Percentiles rank a stretch among this genome's conserved stretches.
These are phyloP conservation scores for Hippoglossus stenolepis DNA, from an alignment of 2,113 vertebrate species.

Conservation along the genomic window DNA sequence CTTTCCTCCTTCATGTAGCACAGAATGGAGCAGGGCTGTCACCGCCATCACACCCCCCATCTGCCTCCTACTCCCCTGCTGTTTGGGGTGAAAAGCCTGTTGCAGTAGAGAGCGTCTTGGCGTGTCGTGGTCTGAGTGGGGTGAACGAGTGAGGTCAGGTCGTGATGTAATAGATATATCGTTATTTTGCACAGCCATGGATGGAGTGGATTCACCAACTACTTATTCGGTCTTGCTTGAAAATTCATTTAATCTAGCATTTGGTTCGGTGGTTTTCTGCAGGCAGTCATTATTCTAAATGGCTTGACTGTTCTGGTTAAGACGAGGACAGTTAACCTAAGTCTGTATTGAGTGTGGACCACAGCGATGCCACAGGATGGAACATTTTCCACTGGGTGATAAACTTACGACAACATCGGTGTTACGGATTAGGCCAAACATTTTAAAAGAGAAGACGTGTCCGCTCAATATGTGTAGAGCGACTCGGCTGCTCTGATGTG, in stretches of 20 bases:
- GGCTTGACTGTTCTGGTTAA: conserved; percentile 2
- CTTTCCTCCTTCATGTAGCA: conserved; percentile 9
- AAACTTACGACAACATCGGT: no score
- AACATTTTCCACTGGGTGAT: no score
- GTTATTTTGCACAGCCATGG: neutral
- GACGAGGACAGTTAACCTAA: neutral
- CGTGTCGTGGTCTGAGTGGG: neutral
- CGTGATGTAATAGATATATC: neutral
- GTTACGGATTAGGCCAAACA: no score
- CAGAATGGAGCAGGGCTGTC: conserved; percentile 3
- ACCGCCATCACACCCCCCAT: conserved; percentile 25
- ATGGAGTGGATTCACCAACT: neutral
- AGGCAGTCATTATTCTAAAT: neutral
- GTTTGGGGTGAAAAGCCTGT: conserved; percentile 41
- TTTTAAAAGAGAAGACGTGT: no score
- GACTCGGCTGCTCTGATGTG: no score
- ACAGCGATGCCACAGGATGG: no score
- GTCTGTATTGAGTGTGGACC: neutral
- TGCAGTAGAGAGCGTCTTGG: neutral
- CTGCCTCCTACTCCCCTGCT: conserved; percentile 29
- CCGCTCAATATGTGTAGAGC: no score
- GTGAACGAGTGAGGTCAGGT: neutral
- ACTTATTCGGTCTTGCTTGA: neutral
- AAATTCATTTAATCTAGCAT: neutral
- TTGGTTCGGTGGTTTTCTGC: neutral